Evolutionary conservation across 2,888 invertebrate species (phyloP), one percentile per base, ranked within the genome.

Genomic region (Suillia variegata): DNA sequence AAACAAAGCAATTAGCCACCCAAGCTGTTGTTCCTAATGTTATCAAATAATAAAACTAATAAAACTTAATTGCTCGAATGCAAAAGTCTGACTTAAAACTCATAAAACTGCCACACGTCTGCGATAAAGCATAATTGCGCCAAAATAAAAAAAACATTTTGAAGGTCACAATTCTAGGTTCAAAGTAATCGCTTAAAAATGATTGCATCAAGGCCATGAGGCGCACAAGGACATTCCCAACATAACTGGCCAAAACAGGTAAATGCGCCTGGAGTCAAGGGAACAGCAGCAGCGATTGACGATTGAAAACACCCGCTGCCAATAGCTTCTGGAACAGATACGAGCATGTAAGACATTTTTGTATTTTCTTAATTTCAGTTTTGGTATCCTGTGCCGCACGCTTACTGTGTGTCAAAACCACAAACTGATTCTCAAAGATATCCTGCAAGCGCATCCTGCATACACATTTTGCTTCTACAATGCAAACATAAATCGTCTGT

Each of bases 231-330:
- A 26, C 26, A 26, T 26, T 26, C 26, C 26, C 5, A 10, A 5
- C 10, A 26, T 26, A 26, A 26, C 38, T 51, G 21, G 20, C 42
- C 54, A 53, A 34, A 20, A 34, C n/a, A 53, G 17, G n/a, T 6
- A 54, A 4, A 5, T 20, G 20, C n/a, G n/a, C n/a, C n/a, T n/a
- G n/a, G n/a, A n/a, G n/a, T 22, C 42, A 24, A 31, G 31, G 31
- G 47, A 31, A 24, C 47, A 17, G 21, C n/a, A 33, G 21, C n/a
- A 33, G 63, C 51, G 65, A 64, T 74, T 76, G 70, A 60, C 73
- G 75, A 74, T 70, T 74, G 68, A n/a, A n/a, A n/a, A n/a, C n/a
- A n/a, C n/a, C 74, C 70, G 75, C 69, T 62, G 73, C 66, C 62
- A 45, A 22, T 61, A 55, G 58, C 64, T 59, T 38, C 57, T 57